Conservation (phyloP, 2,113 vertebrate genomes). For the Melozone crissalis region DNA sequence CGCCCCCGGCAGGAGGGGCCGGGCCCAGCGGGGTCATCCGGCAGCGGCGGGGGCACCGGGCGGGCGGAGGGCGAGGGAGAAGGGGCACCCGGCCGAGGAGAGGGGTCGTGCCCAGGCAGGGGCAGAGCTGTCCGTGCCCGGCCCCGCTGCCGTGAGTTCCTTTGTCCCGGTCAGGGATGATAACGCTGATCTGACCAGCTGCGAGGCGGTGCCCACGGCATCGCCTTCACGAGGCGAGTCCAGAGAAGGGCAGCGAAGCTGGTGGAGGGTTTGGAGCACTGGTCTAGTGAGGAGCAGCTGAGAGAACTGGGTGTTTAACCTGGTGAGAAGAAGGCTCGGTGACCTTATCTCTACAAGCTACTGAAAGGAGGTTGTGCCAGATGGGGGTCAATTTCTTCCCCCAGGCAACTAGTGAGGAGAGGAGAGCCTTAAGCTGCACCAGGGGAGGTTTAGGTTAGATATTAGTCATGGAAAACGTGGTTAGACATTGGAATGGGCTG, state of each 20-base stretch:
- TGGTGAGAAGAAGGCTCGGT: not conserved
- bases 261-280: not conserved
- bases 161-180: not conserved
- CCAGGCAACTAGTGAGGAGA: not conserved
- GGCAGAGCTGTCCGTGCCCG: not conserved
- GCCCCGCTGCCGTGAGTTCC: not conserved
- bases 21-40: not conserved
- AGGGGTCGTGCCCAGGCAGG: not conserved
- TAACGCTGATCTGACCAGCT: not conserved
- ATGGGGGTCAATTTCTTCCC: not conserved
- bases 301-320: not conserved
- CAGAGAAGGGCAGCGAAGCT: not conserved
- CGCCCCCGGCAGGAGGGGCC: not conserved
- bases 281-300: not conserved
- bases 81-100: not conserved
- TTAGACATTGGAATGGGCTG: not conserved
- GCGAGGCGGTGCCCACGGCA: not conserved
- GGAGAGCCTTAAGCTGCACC: not conserved
- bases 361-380: not conserved
- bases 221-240: not conserved
- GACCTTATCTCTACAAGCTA: not conserved
- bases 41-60: not conserved
- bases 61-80: not conserved
- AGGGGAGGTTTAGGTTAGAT: not conserved
- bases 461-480: not conserved